Evolutionary conservation across 2,888 invertebrate species (phyloP), one percentile per base, ranked within the genome.

Genomic region (Apeira syringaria): DNA sequence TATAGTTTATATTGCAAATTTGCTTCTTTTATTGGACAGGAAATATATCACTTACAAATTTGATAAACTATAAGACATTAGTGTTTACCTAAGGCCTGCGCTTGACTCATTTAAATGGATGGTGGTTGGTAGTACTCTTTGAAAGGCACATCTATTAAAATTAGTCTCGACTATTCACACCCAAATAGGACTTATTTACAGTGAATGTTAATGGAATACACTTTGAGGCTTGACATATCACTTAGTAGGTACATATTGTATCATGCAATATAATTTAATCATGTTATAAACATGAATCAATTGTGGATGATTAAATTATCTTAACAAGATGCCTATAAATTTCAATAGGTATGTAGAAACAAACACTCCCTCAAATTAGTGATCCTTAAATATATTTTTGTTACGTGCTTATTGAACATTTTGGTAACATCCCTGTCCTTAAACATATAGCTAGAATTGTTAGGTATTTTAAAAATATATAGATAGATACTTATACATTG

Each of bases 131-230:
- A 70, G 65, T 58, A 7, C 64, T 71, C 69, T 74, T 70, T 61
- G 57, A 76, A 82, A 85, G 86, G 85, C 86, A 84, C 82, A 75
- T 77, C 69, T 69, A 66, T 58, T 59, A 59, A 68, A 20, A 73
- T 60, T 73, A 61, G 57, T 62, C 62, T 60, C 56, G 53, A 56
- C 47, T 63, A 59, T 55, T 59, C 49, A 59, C 48, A 44, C 46
- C 40, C 41, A 49, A 45, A 52, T 51, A 59, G 63, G 61, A 61
- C 4, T 3, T 67, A 65, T 68, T 44, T 44, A 37, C 33, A 27
- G 27, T n/a, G n/a, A n/a, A n/a, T n/a, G n/a, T n/a, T 34, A 34
- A 25, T 33, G 28, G 13, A 15, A 11, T 17, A 8, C 11, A 5
- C 5, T n/a, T n/a, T 5, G 15, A 28, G 10, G 15, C 11, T 15